Conservation (phyloP, 2,113 vertebrate species). For the Hyperopisus bebe region DNA sequence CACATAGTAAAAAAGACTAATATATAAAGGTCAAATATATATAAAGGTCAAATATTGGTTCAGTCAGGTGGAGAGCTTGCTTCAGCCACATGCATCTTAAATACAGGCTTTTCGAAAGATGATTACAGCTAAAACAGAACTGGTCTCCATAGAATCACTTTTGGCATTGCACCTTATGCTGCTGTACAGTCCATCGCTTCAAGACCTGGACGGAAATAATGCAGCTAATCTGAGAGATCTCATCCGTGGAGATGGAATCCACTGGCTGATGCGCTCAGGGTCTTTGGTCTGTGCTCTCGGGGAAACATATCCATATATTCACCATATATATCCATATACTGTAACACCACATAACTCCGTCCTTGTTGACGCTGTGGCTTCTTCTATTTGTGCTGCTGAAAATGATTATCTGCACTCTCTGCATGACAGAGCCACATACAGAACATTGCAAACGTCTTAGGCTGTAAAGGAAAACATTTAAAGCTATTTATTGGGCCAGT, state of each 20-base stretch:
- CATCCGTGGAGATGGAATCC: not conserved
- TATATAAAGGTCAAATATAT: not conserved
- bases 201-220: not conserved
- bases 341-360: not conserved
- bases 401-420: not conserved
- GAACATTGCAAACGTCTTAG: not conserved
- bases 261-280: not conserved
- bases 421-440: not conserved
- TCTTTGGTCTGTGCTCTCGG: not conserved
- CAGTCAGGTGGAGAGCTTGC: not conserved
- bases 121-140: not conserved
- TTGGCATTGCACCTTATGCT: not conserved
- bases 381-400: not conserved
- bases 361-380: not conserved
- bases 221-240: slow-evolving; percentile 2
- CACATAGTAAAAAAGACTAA: not conserved
- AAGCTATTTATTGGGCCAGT: not conserved
- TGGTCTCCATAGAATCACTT: not conserved
- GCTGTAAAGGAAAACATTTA: not conserved
- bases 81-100: not conserved
- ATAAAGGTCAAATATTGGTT: not conserved
- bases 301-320: not conserved
- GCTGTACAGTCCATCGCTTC: not conserved
- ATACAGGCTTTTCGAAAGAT: not conserved
- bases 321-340: no score